Base-by-base conservation (phyloP, 2,888 invertebrate genomes). In the Phorcus lineatus region DNA sequence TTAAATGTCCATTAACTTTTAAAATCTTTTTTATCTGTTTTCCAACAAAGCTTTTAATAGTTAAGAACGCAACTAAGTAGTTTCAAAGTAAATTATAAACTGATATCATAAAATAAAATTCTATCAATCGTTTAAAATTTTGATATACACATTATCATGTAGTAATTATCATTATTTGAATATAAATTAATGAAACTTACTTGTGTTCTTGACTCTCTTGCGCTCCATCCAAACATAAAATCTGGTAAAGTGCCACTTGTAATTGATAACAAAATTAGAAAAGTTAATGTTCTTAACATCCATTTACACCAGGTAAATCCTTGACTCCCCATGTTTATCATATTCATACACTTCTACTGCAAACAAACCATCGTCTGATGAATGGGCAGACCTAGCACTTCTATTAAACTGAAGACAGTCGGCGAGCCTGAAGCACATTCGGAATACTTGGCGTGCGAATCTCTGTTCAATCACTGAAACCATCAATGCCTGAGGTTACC, bases 331-430 rank as follows among this genome's bases (percentile, higher is more conserved):
- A 70, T 70, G 70, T 31, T 36, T 31, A n/a, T 31, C 19, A 19
- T 36, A 36, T 36, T 70, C 31, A 36, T 36, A 19, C 28, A 70
- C 36, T n/a, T 16, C 70, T 40, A 19, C 36, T 31, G 36, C 70
- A n/a, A 70, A 70, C 36, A 19, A 70, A 70, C 17, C n/a, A 40
- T 70, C 70, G n/a, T 36, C 9, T 70, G 36, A 70, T 70, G 70
- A 36, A 31, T 70, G 28, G 31, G 13, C 70, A 31, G 19, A 36
- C 9, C 40, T 70, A 36, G 40, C 36, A 36, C 70, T 70, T 70
- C 70, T 70, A 70, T 70, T 70, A 70, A 70, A 70, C 40, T 40
- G 36, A 40, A 70, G 70, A 70, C 70, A 70, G 19, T 70, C 70
- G 70, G 70, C 17, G 40, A 36, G 31, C 70, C 40, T 70, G 40